phyloP scores from a whole-genome alignment of 2,113 vertebrate genomes.

The Centrocercus urophasianus region DNA sequence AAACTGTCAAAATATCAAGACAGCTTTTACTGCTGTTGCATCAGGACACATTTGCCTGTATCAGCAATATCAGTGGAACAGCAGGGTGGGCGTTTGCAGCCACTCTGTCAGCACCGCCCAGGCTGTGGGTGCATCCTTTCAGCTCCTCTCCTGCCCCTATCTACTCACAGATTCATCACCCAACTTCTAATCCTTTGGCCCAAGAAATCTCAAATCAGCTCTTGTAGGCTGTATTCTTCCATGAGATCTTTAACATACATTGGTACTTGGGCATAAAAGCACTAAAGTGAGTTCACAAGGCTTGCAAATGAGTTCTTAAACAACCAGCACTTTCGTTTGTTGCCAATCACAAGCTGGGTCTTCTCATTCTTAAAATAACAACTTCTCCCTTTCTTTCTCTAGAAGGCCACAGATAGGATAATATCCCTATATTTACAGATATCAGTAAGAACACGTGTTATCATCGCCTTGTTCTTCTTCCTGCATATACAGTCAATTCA shows the following conservation, averaged over 20 bases:
- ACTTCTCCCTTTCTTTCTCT: neutral
- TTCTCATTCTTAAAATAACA: neutral
- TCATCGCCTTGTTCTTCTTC: neutral
- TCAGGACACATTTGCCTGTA: neutral
- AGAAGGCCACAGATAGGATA: neutral
- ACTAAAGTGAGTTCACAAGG: neutral
- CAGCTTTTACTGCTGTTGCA: neutral
- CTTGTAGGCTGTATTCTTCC: neutral
- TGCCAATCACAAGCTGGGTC: neutral
- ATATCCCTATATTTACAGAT: neutral
- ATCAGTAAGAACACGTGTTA: neutral
- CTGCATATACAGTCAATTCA: neutral
- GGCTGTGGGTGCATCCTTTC: neutral
- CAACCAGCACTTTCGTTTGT: neutral
- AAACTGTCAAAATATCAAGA: neutral
- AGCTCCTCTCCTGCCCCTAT: neutral
- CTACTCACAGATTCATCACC: neutral
- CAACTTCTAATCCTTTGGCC: neutral
- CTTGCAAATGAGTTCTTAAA: neutral
- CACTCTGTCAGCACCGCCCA: fast-evolving
- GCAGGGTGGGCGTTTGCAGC: fast-evolving
- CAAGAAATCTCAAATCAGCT: neutral
- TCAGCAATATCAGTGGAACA: neutral
- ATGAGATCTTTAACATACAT: neutral
- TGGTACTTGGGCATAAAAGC: neutral